phyloP scores from a whole-genome alignment of 2,797 vertebrate genomes.

The Ammospiza maritima region DNA sequence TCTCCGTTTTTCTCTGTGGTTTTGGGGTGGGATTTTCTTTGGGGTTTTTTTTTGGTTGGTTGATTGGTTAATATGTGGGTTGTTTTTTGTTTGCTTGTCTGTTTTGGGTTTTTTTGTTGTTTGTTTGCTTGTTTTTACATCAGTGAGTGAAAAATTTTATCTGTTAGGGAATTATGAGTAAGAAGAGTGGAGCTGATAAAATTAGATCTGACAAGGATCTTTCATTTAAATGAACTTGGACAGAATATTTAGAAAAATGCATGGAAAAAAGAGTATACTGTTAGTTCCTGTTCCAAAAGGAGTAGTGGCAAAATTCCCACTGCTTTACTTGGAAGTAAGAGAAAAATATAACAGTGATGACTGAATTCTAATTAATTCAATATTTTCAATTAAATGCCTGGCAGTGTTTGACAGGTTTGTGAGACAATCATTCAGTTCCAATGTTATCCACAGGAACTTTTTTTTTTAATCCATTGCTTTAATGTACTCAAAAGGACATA shows the following conservation, averaged over 20 bases:
- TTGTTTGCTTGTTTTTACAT: background rate
- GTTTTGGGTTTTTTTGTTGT: background rate
- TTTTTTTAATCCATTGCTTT: background rate
- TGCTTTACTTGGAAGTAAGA: background rate
- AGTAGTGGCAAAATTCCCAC: background rate
- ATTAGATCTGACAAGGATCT: background rate
- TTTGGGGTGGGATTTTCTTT: background rate
- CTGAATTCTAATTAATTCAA: background rate
- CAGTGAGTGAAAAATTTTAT: background rate
- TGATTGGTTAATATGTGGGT: no score
- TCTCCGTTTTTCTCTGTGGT: background rate
- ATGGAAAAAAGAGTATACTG: background rate
- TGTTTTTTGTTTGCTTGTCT: background rate
- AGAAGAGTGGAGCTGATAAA: background rate
- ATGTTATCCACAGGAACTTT: background rate
- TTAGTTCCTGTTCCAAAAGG: background rate
- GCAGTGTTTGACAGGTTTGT: background rate
- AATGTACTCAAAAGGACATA: background rate
- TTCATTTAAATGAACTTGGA: background rate
- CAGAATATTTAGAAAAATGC: background rate
- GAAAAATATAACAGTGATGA: background rate
- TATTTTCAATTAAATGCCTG: background rate
- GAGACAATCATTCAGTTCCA: background rate
- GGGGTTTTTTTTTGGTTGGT: rapidly evolving
- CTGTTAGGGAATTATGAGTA: background rate